Percentiles rank a stretch among this genome's conserved stretches.
phyloP scores from a whole-genome alignment of 2,797 vertebrate species.

The Lagorchestes hirsutus region DNA sequence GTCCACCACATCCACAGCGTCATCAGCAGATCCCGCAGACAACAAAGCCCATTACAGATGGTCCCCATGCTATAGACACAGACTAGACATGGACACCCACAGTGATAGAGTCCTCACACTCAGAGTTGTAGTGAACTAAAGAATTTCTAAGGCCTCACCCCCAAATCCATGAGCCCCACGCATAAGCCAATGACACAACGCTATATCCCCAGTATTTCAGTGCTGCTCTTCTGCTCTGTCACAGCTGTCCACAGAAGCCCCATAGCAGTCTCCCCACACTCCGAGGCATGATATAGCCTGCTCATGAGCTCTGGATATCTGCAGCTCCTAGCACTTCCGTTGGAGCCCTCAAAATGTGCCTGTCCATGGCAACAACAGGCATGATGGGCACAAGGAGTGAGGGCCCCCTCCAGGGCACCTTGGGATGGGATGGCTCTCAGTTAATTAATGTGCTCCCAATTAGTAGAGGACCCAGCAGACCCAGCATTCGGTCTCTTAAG shows the following conservation, averaged over 20 bases:
- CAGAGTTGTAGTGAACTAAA: background rate
- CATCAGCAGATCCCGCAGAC: background rate
- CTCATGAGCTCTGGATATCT: background rate
- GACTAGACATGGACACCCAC: background rate
- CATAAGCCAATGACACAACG: background rate
- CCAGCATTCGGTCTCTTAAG: background rate
- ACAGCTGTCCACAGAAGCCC: background rate
- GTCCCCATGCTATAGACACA: background rate
- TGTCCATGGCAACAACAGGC: background rate
- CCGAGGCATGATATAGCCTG: background rate
- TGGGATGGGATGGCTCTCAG: background rate
- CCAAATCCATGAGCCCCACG: background rate
- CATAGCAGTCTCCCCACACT: background rate
- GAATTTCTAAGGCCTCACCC: background rate
- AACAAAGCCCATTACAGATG: background rate
- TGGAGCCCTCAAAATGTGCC: background rate
- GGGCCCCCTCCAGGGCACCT: background rate
- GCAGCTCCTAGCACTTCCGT: fast-evolving
- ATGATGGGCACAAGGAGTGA: background rate
- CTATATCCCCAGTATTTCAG: background rate
- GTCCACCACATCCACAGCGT: background rate
- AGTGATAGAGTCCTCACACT: background rate
- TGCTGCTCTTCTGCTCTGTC: background rate
- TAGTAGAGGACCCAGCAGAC: background rate
- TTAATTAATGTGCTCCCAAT: background rate